Percentiles rank a stretch among this genome's conserved stretches.
These are phyloP conservation scores for Malaclemys terrapin DNA, from an alignment of 2,113 vertebrate species.

Conservation along the genomic window DNA sequence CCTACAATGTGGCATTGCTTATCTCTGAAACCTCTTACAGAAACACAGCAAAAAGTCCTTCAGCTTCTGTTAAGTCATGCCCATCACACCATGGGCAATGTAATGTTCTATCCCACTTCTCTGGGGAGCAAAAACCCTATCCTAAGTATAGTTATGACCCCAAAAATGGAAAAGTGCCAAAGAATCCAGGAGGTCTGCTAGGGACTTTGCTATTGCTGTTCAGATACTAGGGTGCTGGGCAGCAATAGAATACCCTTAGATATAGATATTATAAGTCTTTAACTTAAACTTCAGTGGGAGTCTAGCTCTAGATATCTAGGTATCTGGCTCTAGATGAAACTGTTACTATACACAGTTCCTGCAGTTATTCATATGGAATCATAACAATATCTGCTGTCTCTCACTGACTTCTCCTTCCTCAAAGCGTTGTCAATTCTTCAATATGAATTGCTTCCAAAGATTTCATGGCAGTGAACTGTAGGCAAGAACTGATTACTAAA, in stretches of 20 bases:
- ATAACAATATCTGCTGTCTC: neutral
- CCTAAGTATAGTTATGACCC: neutral
- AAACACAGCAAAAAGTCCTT: neutral
- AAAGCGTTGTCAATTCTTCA: neutral
- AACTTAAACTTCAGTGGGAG: neutral
- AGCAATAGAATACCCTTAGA: neutral
- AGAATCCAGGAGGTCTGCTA: neutral
- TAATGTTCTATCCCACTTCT: neutral
- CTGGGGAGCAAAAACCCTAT: neutral
- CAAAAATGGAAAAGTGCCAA: neutral
- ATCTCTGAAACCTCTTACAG: neutral
- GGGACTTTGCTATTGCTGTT: neutral
- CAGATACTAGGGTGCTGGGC: neutral
- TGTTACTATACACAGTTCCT: neutral
- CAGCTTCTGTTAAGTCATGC: rapidly evolving
- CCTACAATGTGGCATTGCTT: neutral
- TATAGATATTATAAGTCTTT: neutral
- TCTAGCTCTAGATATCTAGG: no score
- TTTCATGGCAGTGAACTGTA: neutral
- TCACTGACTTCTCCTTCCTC: neutral
- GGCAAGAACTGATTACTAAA: neutral
- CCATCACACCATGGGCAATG: neutral
- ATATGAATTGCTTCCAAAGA: neutral
- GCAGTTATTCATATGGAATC: neutral
- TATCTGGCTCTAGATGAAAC: neutral